These are phyloP conservation scores for Drosophila atroscutellata DNA, from an alignment of 2,888 invertebrate genomes.

Conservation along the genomic window DNA sequence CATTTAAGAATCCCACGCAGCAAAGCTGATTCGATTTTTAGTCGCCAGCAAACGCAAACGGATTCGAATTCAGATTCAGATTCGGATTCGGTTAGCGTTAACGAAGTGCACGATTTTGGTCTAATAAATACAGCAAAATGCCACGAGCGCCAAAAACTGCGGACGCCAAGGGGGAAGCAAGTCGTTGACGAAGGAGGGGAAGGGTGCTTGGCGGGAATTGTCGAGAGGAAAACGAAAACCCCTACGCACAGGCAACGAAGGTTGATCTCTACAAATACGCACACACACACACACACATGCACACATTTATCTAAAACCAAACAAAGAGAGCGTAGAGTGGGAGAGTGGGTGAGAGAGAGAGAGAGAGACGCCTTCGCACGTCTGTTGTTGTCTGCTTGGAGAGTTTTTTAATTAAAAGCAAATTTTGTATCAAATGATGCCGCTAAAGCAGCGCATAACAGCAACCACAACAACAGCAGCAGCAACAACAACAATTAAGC, in stretches of 20 bases:
- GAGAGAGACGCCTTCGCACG: slow-evolving; percentile 24
- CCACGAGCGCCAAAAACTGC: slow-evolving; percentile 7
- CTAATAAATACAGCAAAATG: slow-evolving; percentile 63
- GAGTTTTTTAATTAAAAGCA: slow-evolving; percentile 76
- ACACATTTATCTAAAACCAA: slow-evolving; percentile 3
- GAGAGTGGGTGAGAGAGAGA: not conserved
- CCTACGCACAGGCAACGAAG: slow-evolving; percentile 75
- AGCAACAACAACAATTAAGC: slow-evolving; percentile 66
- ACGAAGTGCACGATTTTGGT: slow-evolving; percentile 79
- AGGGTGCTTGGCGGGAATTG: slow-evolving; percentile 12
- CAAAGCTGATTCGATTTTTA: slow-evolving; percentile 46
- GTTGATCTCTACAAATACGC: slow-evolving; percentile 48
- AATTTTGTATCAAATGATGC: slow-evolving; percentile 72
- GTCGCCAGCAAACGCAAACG: slow-evolving; percentile 40
- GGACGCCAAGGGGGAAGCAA: not conserved
- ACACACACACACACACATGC: not conserved
- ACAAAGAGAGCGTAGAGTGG: slow-evolving; percentile 2
- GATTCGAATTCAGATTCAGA: not conserved
- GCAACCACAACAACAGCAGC: slow-evolving; percentile 26
- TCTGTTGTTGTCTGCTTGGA: slow-evolving; percentile 45
- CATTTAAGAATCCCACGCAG: slow-evolving; percentile 78
- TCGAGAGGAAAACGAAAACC: slow-evolving; percentile 60
- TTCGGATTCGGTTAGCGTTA: slow-evolving; percentile 67
- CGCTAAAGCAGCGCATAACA: slow-evolving; percentile 47
- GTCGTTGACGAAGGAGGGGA: not conserved